phyloP scores from a whole-genome alignment of 2,888 invertebrate genomes.

The Stomorhina lunata region DNA sequence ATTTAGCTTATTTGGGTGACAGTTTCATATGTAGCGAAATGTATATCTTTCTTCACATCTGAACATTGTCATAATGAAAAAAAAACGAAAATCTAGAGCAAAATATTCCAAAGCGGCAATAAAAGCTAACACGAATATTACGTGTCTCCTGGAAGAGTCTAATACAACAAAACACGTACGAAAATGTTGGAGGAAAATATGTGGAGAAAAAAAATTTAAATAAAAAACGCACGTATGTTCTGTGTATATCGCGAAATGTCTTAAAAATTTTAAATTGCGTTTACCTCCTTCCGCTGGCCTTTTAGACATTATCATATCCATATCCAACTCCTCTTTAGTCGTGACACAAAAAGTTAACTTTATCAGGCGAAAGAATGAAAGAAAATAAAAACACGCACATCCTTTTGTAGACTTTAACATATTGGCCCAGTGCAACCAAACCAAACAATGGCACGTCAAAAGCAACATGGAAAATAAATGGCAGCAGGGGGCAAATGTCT shows the following conservation, averaged over 20 bases:
- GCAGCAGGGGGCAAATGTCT: conserved; percentile 62
- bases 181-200: conserved; percentile 14
- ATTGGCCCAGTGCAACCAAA: conserved; percentile 40
- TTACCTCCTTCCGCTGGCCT: background rate
- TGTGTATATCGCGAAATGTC: conserved; percentile 41
- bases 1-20: too few species aligned
- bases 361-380: background rate
- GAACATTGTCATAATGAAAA: background rate
- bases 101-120: conserved; percentile 28
- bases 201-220: conserved; percentile 15
- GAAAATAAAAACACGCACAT: conserved; percentile 30
- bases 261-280: conserved; percentile 34
- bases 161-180: conserved; percentile 38
- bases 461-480: conserved; percentile 53
- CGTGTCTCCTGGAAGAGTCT: conserved; percentile 42
- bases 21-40: conserved; percentile 16
- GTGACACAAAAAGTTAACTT: background rate
- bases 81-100: background rate
- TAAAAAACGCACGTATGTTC: conserved; percentile 24
- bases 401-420: conserved; percentile 54
- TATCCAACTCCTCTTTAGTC: background rate
- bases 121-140: conserved; percentile 37
- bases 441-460: conserved; percentile 54
- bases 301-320: background rate
- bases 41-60: background rate